Evolutionary conservation across 2,113 vertebrate species (phyloP).

Genomic region (Eleginops maclovinus): DNA sequence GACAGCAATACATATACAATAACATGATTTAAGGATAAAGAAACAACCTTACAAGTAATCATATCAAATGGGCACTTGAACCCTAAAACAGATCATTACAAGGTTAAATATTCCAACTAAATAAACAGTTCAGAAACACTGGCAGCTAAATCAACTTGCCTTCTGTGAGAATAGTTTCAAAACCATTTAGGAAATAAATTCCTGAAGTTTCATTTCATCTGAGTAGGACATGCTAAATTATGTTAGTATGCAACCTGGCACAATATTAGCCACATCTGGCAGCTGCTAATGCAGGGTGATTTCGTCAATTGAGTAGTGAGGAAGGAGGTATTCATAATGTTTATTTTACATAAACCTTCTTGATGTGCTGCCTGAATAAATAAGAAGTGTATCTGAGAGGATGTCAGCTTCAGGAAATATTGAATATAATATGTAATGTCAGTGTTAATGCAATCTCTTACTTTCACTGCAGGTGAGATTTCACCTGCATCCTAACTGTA

Average conservation of each 20-base stretch:
- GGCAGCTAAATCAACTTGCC: background rate
- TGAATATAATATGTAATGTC: conserved; percentile 25
- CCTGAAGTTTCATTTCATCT: background rate
- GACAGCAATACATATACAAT: background rate
- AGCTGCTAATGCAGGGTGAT: background rate
- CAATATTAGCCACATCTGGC: background rate
- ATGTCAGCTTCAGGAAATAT: conserved; percentile 24
- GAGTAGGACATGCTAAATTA: background rate
- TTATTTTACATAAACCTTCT: conserved; percentile 18
- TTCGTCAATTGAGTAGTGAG: background rate
- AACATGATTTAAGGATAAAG: background rate
- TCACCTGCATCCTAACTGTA: background rate
- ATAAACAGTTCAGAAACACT: background rate
- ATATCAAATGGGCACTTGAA: background rate
- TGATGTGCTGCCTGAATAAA: conserved; percentile 26
- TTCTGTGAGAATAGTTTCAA: background rate
- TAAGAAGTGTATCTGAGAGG: conserved; percentile 4
- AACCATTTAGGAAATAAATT: background rate
- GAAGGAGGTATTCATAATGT: conserved; percentile 9
- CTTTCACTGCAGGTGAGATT: conserved; percentile 45
- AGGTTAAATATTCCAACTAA: background rate
- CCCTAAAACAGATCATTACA: background rate
- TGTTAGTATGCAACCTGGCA: background rate
- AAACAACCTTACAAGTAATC: background rate
- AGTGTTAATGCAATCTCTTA: conserved; percentile 16